These are phyloP conservation scores for Zapornia atra DNA, from an alignment of 2,113 vertebrate species.

Conservation along the genomic window DNA sequence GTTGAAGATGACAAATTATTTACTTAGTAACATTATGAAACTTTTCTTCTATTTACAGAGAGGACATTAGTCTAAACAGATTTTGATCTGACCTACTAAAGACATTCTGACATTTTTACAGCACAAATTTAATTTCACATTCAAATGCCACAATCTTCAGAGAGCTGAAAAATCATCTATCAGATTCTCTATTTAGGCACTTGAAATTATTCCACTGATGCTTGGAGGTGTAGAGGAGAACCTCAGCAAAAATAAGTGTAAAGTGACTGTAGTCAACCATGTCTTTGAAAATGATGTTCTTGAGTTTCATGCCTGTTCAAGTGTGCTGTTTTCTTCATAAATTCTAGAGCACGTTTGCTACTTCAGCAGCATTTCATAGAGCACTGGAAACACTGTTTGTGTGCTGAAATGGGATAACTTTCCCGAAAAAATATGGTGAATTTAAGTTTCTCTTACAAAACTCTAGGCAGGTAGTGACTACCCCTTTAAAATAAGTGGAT, in stretches of 20 bases:
- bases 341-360: not conserved
- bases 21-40: not conserved
- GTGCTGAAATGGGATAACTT: constrained; percentile 10
- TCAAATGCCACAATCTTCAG: not conserved
- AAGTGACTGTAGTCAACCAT: not conserved
- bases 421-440: not conserved
- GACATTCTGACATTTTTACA: not conserved
- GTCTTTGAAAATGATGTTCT: not conserved
- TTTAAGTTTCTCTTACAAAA: not conserved
- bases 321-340: not conserved
- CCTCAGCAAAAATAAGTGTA: not conserved
- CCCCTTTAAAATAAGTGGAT: constrained; percentile 33
- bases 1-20: not conserved
- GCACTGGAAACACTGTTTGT: not conserved
- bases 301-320: not conserved
- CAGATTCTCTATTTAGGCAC: not conserved
- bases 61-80: not conserved
- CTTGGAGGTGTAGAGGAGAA: not conserved
- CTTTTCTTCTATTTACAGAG: not conserved
- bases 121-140: not conserved
- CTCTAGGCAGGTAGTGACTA: constrained; percentile 33
- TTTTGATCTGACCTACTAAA: not conserved
- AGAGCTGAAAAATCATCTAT: not conserved
- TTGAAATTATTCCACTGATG: not conserved
- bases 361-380: not conserved